Conservation (phyloP, 2,888 invertebrate genomes). For the Malachius bipustulatus region DNA sequence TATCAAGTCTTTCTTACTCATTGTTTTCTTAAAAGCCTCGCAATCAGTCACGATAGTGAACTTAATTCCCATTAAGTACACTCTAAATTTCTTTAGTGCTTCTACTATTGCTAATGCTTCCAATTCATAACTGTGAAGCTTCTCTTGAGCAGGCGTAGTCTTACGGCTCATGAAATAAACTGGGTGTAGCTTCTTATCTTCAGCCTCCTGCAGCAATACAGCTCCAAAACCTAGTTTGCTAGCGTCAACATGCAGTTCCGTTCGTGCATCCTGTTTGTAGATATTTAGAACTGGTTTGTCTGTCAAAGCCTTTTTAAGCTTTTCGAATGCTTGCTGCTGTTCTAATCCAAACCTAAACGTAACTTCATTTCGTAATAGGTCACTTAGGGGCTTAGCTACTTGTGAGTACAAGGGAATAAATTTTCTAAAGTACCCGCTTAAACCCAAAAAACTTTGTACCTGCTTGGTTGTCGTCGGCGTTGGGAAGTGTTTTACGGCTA, state of each 20-base stretch:
- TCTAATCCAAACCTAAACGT: slow-evolving; percentile 12
- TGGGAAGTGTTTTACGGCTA: slow-evolving; percentile 8
- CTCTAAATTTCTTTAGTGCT: slow-evolving; percentile 27
- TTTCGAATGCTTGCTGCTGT: slow-evolving; percentile 14
- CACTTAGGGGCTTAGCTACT: not conserved
- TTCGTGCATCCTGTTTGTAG: slow-evolving; percentile 15
- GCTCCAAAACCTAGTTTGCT: slow-evolving; percentile 26
- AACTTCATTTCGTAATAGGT: not conserved
- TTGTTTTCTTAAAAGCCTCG: slow-evolving; percentile 24
- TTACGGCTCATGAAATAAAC: slow-evolving; percentile 27
- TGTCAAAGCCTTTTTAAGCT: slow-evolving; percentile 15
- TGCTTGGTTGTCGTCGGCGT: slow-evolving; percentile 9
- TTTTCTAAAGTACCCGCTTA: slow-evolving; percentile 11
- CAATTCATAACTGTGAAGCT: too few relatives aligned
- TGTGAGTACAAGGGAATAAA: too few relatives aligned
- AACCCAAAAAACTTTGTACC: slow-evolving; percentile 11
- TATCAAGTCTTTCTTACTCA: slow-evolving; percentile 24
- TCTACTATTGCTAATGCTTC: slow-evolving; percentile 26
- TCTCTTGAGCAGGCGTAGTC: slow-evolving; percentile 27
- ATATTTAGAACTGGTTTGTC: slow-evolving; percentile 16
- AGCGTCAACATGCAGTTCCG: too few relatives aligned
- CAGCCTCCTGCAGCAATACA: slow-evolving; percentile 21
- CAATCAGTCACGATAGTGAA: slow-evolving; percentile 30
- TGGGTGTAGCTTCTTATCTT: too few relatives aligned
- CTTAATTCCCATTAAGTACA: too few relatives aligned